These are phyloP conservation scores for Anas capensis DNA, from an alignment of 2,797 vertebrate genomes.

Conservation along the genomic window DNA sequence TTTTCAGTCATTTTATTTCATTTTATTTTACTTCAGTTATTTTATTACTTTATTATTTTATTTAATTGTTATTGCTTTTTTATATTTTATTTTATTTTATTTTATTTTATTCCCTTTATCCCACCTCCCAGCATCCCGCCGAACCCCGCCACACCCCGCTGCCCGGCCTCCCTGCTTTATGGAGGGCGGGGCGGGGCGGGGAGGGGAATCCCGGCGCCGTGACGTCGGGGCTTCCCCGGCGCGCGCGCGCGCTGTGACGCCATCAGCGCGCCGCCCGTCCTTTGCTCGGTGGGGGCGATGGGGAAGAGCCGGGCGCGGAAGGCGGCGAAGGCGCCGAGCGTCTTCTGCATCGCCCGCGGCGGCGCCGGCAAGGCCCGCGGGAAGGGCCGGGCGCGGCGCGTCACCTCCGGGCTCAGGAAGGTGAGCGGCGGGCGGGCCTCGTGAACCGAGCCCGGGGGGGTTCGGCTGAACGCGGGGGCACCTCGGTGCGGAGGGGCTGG, in stretches of 20 bases:
- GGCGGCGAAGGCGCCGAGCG: not conserved
- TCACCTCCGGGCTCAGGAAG: not conserved
- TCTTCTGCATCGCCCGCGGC: not conserved
- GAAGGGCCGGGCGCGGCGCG: not conserved
- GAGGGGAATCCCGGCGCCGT: not conserved
- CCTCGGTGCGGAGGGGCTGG: too few relatives aligned
- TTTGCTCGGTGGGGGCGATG: not conserved
- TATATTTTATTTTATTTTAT: not conserved
- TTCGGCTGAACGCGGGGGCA: too few relatives aligned
- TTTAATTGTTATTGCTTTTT: too few relatives aligned
- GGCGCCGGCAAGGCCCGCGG: not conserved
- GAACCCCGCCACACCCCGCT: not conserved
- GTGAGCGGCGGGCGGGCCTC: not conserved
- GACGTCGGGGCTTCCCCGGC: not conserved
- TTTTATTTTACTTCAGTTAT: too few relatives aligned
- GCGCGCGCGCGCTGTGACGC: not conserved
- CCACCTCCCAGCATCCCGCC: too few relatives aligned
- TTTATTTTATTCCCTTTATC: too few relatives aligned
- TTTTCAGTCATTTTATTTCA: too few relatives aligned
- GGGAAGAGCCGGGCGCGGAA: not conserved
- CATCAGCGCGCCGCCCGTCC: not conserved
- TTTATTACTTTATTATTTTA: too few relatives aligned
- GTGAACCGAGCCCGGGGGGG: too few relatives aligned
- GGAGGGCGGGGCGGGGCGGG: not conserved
- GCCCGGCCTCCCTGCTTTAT: too few relatives aligned